Conservation (phyloP, 2,797 vertebrate genomes). For the Otolemur crassicaudatus region DNA sequence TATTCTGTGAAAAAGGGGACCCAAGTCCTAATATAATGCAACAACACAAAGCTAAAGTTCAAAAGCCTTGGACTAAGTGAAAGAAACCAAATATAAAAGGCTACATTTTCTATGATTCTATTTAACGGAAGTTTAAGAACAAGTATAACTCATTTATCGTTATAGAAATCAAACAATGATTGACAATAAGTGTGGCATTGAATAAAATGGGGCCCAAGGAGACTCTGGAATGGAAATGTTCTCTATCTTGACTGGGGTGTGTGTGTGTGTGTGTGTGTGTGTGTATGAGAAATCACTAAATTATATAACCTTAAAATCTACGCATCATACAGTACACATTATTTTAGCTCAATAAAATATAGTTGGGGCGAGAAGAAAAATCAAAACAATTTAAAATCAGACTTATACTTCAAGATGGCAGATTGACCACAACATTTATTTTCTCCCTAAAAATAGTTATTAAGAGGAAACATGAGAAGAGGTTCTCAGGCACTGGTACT, state of each 20-base stretch:
- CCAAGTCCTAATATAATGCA: neutral
- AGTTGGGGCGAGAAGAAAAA: neutral
- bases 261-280: neutral
- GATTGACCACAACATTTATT: neutral
- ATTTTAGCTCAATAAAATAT: neutral
- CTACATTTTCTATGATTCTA: neutral
- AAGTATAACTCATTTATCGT: slow-evolving; percentile 6
- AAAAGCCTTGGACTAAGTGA: neutral
- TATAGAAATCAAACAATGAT: neutral
- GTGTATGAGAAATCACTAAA: neutral
- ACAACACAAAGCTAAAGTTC: neutral
- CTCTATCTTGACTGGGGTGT: neutral
- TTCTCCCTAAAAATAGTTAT: neutral
- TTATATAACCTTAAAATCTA: neutral
- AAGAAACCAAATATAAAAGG: neutral
- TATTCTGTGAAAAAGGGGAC: neutral
- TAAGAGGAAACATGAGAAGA: neutral
- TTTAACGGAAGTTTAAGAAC: neutral
- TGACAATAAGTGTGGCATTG: neutral
- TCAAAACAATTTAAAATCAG: neutral
- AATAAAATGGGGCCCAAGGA: neutral
- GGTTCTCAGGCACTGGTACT: neutral
- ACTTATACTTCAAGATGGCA: neutral
- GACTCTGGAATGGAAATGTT: neutral
- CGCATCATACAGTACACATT: neutral